Evolutionary conservation across 2,888 invertebrate species (phyloP).

Genomic region (Invenusta paracnida): DNA sequence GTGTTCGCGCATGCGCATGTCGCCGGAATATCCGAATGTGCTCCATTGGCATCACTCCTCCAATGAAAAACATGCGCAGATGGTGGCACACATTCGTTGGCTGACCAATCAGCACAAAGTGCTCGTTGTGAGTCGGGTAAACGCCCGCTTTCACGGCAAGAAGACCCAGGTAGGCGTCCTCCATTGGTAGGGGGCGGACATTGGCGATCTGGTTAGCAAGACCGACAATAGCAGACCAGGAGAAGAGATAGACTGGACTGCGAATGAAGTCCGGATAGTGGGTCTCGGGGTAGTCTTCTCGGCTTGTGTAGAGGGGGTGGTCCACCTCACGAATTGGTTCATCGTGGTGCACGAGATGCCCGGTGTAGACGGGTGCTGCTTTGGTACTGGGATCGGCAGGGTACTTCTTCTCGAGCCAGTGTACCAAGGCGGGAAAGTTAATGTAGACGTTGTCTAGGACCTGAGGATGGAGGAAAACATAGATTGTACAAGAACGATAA

Average conservation of each 20-base stretch:
- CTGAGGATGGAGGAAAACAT: not conserved
- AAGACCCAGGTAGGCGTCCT: conserved; percentile 48
- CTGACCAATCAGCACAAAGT: conserved; percentile 45
- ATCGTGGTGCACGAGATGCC: conserved; percentile 46
- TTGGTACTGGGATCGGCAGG: not conserved
- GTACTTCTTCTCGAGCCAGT: conserved; percentile 45
- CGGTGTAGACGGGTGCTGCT: conserved; percentile 44
- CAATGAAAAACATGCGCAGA: conserved; percentile 47
- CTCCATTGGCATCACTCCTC: conserved; percentile 46
- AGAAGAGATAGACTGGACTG: conserved; percentile 48
- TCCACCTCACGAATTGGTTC: conserved; percentile 45
- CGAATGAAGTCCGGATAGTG: conserved; percentile 47
- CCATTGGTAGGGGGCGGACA: conserved; percentile 46
- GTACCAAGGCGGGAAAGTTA: conserved; percentile 46
- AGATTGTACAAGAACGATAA: conserved; percentile 45
- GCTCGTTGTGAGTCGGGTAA: conserved; percentile 47
- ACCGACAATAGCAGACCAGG: conserved; percentile 40
- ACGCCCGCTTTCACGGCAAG: conserved; percentile 45
- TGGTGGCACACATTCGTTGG: conserved; percentile 45
- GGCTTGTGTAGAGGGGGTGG: conserved; percentile 46
- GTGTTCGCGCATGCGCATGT: conserved; percentile 33
- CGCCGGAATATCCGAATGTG: conserved; percentile 45
- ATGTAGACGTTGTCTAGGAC: conserved; percentile 46
- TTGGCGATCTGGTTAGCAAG: conserved; percentile 31
- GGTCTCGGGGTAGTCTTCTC: conserved; percentile 40